Percentiles rank a stretch among this genome's conserved stretches.
Conservation (phyloP, 1,140 invertebrate species). For the Calosoma granatense region DNA sequence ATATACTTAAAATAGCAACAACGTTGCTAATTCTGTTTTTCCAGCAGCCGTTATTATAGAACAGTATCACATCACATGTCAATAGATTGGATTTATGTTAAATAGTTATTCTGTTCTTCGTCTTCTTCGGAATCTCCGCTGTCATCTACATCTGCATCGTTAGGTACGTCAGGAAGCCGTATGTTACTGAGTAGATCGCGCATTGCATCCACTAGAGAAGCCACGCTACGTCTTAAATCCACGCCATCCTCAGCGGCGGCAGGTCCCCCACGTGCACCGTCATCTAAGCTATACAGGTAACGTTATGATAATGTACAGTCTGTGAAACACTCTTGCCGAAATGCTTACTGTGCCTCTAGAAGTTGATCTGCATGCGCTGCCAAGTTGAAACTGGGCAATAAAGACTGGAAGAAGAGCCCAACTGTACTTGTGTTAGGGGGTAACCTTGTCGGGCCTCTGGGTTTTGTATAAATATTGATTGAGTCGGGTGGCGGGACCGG, state of each 20-base stretch:
- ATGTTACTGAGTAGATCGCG: constrained; percentile 59
- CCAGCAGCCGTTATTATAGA: not conserved
- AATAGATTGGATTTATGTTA: constrained; percentile 17
- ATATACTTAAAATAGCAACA: too few species aligned
- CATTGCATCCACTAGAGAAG: constrained; percentile 59
- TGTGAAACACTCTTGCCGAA: constrained; percentile 13
- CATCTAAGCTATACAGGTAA: constrained; percentile 6
- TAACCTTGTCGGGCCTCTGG: constrained; percentile 33
- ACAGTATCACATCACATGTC: not conserved
- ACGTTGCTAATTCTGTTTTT: too few species aligned
- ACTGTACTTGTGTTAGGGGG: constrained; percentile 32
- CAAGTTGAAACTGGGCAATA: constrained; percentile 46
- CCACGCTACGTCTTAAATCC: constrained; percentile 52
- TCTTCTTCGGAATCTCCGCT: constrained; percentile 36
- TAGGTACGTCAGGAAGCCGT: constrained; percentile 37
- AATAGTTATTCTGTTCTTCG: constrained; percentile 36
- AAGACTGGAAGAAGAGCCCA: constrained; percentile 52
- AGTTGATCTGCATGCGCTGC: constrained; percentile 12
- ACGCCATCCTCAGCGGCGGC: constrained; percentile 24
- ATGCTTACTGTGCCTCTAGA: not conserved
- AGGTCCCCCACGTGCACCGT: constrained; percentile 24
- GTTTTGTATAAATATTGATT: constrained; percentile 57
- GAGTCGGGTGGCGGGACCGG: constrained; percentile 70
- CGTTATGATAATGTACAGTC: not conserved
- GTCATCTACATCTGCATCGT: constrained; percentile 36